Conservation (phyloP, 2,113 vertebrate genomes). For the Esox niger region DNA sequence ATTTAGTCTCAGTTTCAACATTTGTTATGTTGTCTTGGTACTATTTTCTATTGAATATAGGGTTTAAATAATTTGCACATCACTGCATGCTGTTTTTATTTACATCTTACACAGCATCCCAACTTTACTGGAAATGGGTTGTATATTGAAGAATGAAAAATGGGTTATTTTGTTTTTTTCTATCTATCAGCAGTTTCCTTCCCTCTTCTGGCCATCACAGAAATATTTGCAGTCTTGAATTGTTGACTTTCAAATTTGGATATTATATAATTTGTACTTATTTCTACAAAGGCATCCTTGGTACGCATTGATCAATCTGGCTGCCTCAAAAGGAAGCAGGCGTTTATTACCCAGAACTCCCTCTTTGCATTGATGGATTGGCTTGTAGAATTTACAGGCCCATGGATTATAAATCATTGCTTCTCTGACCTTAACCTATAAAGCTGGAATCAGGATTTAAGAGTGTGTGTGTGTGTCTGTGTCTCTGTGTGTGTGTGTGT, state of each 20-base stretch:
- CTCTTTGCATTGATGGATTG: conserved; percentile 58
- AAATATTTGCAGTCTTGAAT: conserved; percentile 20
- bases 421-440: conserved; percentile 62
- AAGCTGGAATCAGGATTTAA: conserved; percentile 58
- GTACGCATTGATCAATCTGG: conserved; percentile 40
- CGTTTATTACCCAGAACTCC: conserved; percentile 47
- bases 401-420: conserved; percentile 63
- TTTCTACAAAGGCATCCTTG: conserved; percentile 29
- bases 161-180: conserved; percentile 5
- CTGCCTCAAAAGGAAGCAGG: conserved; percentile 37
- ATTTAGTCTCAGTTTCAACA: too few species aligned
- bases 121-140: too few species aligned
- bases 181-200: neutral
- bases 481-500: too few species aligned
- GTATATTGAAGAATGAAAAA: too few species aligned
- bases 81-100: too few species aligned
- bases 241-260: conserved; percentile 19
- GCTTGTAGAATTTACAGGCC: conserved; percentile 57
- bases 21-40: too few species aligned
- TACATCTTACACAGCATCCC: too few species aligned
- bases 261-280: conserved; percentile 30
- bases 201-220: conserved; percentile 1
- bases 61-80: too few species aligned
- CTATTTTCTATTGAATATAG: too few species aligned
- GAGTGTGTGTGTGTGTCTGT: conserved; percentile 28